These are phyloP conservation scores for Hirtodrosophila alboralis DNA, from an alignment of 2,888 invertebrate species.

Conservation along the genomic window DNA sequence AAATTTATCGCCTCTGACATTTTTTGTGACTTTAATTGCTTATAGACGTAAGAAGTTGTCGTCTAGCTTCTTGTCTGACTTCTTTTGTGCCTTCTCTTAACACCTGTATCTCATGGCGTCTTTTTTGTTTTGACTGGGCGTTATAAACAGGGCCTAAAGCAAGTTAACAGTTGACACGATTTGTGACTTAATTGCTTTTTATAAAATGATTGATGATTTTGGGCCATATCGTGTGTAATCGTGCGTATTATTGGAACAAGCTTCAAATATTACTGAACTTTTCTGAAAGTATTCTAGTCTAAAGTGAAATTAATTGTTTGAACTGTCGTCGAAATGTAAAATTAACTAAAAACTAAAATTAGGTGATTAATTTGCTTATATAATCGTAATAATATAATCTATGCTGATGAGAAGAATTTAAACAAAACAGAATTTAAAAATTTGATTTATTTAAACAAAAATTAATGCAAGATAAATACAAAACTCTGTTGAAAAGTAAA, in stretches of 20 bases:
- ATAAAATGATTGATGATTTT: constrained; percentile 58
- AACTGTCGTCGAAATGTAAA: no score
- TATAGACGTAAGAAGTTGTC: constrained; percentile 53
- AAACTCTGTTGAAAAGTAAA: no score
- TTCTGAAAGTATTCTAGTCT: no score
- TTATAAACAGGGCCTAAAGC: constrained; percentile 52
- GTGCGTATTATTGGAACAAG: constrained; percentile 28
- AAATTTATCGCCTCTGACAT: constrained; percentile 76
- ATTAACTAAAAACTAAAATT: no score
- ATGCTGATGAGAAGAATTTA: no score
- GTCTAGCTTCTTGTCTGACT: constrained; percentile 63
- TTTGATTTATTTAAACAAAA: no score
- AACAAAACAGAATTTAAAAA: no score
- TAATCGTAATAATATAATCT: no score
- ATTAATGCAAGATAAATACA: no score
- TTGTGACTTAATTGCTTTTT: constrained; percentile 68
- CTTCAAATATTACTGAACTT: neutral
- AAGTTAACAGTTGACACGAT: constrained; percentile 66
- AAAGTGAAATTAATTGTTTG: no score
- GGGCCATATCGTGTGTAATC: constrained; percentile 25
- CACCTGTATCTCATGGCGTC: constrained; percentile 39
- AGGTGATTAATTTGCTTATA: no score
- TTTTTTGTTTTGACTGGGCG: constrained; percentile 21
- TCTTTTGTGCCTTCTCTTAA: constrained; percentile 6
- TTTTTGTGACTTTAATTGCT: constrained; percentile 80